phyloP scores from a whole-genome alignment of 2,797 vertebrate genomes.

The Lagodon rhomboides region DNA sequence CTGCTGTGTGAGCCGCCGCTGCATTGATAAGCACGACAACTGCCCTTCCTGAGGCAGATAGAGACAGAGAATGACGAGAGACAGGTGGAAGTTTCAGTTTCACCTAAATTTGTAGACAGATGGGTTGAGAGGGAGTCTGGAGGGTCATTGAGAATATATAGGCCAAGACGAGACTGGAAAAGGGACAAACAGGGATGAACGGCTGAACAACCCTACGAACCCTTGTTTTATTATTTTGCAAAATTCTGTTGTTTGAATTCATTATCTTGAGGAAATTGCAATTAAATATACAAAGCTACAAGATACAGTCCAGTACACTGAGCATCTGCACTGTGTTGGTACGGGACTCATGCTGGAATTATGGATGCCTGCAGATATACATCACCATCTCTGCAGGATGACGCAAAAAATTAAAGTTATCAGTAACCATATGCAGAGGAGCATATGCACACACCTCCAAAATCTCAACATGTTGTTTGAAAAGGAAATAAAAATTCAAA shows the following conservation, averaged over 20 bases:
- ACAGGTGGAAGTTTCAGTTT: conserved; percentile 38
- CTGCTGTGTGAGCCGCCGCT: conserved; percentile 36
- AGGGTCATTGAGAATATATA: conserved; percentile 11
- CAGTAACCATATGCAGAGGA: background rate
- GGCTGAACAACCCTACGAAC: background rate
- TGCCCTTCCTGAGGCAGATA: conserved; percentile 44
- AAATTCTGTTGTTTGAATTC: too few species aligned
- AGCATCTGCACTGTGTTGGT: too few species aligned
- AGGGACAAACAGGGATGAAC: background rate
- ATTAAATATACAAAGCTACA: too few species aligned
- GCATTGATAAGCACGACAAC: conserved; percentile 62
- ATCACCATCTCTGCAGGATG: conserved; percentile 19
- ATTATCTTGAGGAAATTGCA: too few species aligned
- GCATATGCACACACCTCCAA: background rate
- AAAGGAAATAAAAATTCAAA: background rate
- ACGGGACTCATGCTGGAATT: background rate
- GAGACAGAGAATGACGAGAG: conserved; percentile 32
- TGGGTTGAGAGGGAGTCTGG: background rate
- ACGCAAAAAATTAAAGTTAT: background rate
- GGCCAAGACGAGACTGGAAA: conserved; percentile 23
- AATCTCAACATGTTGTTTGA: background rate
- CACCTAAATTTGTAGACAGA: conserved; percentile 28
- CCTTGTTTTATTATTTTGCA: too few species aligned
- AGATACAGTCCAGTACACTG: too few species aligned
- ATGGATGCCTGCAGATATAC: background rate